Evolutionary conservation across 1,140 invertebrate species (phyloP).

Genomic region (Drosophila orena): DNA sequence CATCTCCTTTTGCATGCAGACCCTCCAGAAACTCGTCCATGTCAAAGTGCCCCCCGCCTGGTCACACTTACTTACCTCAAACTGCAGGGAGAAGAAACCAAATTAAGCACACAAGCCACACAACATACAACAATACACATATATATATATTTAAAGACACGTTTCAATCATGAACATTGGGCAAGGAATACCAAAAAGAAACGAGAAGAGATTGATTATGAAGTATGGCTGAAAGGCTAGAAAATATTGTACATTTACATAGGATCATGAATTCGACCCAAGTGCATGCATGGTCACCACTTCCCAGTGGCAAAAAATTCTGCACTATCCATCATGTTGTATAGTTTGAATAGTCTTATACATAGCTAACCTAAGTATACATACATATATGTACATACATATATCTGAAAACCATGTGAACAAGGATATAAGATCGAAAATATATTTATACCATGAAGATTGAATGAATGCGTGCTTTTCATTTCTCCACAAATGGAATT

Average conservation of each 20-base stretch:
- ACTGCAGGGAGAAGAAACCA: slow-evolving; percentile 16
- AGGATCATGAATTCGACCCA: slow-evolving; percentile 4
- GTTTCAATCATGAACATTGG: slow-evolving; percentile 40
- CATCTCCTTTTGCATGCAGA: background rate
- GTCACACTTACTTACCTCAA: slow-evolving; percentile 47
- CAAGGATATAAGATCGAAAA: slow-evolving; percentile 40
- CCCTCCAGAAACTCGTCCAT: slow-evolving; percentile 9
- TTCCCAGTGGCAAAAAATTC: slow-evolving; percentile 8
- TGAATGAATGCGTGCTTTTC: background rate
- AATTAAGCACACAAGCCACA: slow-evolving; percentile 24
- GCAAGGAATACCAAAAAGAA: slow-evolving; percentile 25
- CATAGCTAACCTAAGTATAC: slow-evolving; percentile 23
- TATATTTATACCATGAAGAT: slow-evolving; percentile 70
- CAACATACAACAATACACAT: background rate
- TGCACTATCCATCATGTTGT: slow-evolving; percentile 21
- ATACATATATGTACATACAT: slow-evolving; percentile 41
- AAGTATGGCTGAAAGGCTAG: slow-evolving; percentile 4
- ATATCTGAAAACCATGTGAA: slow-evolving; percentile 29
- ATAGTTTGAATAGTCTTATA: slow-evolving; percentile 44
- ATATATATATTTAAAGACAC: slow-evolving; percentile 13
- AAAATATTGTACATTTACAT: background rate
- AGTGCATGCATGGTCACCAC: slow-evolving; percentile 6
- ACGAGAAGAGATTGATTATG: slow-evolving; percentile 6
- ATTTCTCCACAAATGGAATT: background rate
- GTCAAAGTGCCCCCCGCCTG: slow-evolving; percentile 29